Evolutionary conservation across 35 echinoderm and acorn worm species (phyloP).

Genomic region (Strongylocentrotus purpuratus): DNA sequence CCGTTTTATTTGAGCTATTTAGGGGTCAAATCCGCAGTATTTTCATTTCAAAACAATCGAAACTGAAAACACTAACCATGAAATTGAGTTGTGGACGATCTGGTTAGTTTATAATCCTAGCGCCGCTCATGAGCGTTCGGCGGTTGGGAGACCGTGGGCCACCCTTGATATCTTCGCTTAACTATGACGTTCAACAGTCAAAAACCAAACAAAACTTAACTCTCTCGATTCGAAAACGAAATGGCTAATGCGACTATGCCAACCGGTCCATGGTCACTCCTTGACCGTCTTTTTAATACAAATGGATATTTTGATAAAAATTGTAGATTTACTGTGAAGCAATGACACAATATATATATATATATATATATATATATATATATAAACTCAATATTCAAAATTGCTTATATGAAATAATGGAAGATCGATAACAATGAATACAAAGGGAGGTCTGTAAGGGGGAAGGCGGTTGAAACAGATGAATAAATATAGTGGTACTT

Average conservation of each 20-base stretch:
- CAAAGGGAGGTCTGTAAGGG: too few species aligned
- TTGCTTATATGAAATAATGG: too few species aligned
- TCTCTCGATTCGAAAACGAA: neutral
- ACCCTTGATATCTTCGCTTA: neutral
- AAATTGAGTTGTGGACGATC: neutral
- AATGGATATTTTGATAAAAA: too few species aligned
- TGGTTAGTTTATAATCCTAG: neutral
- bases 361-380: too few species aligned
- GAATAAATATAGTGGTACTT: too few species aligned
- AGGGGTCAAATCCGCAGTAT: neutral
- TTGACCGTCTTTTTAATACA: neutral
- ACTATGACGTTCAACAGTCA: neutral
- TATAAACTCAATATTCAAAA: too few species aligned
- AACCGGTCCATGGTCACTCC: neutral
- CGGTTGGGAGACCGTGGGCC: neutral
- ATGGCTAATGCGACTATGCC: neutral
- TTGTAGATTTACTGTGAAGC: too few species aligned
- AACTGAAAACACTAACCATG: neutral
- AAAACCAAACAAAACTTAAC: neutral
- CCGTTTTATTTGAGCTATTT: neutral
- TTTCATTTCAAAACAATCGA: neutral
- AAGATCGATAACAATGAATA: too few species aligned
- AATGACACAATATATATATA: too few species aligned
- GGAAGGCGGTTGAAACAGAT: too few species aligned
- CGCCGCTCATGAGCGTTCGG: neutral